These are phyloP conservation scores for Apaloderma vittatum DNA, from an alignment of 2,113 vertebrate species.

Conservation along the genomic window DNA sequence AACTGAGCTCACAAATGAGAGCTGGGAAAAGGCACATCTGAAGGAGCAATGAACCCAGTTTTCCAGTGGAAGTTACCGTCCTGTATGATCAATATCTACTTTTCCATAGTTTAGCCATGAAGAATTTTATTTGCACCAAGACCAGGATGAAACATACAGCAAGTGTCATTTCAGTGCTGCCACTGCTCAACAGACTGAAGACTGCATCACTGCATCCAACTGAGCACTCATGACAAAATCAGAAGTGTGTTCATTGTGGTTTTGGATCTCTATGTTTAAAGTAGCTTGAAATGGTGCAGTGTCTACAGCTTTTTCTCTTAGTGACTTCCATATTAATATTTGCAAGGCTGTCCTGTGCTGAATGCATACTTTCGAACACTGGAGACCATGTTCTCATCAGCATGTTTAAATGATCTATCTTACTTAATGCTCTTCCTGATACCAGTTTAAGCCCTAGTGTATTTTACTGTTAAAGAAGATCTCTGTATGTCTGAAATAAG, in stretches of 20 bases:
- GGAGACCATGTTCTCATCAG: neutral
- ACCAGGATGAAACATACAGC: neutral
- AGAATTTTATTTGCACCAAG: neutral
- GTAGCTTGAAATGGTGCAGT: neutral
- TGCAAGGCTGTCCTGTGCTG: neutral
- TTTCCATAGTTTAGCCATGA: constrained; percentile 14
- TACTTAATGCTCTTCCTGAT: neutral
- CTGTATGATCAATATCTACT: neutral
- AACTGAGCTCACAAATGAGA: neutral
- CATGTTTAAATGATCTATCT: neutral
- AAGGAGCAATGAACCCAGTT: neutral
- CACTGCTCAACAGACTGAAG: neutral
- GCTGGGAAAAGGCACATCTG: neutral
- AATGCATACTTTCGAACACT: neutral
- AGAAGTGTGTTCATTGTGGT: neutral
- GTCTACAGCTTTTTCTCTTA: neutral
- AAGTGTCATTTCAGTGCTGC: neutral
- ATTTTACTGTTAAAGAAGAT: neutral
- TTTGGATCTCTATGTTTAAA: neutral
- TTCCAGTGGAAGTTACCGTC: constrained; percentile 8
- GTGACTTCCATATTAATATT: neutral
- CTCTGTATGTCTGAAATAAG: neutral
- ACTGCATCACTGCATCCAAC: neutral
- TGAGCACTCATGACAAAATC: neutral
- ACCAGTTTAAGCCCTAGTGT: neutral